phyloP scores from a whole-genome alignment of 2,113 vertebrate species.

The Spea bombifrons region DNA sequence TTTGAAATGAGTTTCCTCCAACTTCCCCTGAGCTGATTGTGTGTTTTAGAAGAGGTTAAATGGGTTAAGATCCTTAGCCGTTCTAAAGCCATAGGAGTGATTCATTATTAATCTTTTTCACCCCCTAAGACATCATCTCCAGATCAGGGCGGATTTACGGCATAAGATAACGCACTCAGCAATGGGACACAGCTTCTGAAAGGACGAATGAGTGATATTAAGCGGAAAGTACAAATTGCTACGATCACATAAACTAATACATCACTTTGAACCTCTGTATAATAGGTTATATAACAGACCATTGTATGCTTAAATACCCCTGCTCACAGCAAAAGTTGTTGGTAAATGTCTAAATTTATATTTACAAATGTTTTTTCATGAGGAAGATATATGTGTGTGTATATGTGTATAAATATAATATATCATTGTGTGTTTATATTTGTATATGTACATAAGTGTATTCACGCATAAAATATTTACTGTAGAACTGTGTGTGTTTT shows the following conservation, averaged over 20 bases:
- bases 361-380: too few species aligned
- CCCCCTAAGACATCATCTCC: slow-evolving; percentile 84
- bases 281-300: too few species aligned
- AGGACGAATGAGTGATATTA: slow-evolving; percentile 61
- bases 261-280: too few species aligned
- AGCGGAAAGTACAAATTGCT: slow-evolving; percentile 29
- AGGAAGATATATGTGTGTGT: too few species aligned
- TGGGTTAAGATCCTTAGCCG: slow-evolving; percentile 90
- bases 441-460: too few species aligned
- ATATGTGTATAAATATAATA: too few species aligned
- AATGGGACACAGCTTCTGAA: slow-evolving; percentile 60
- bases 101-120: slow-evolving; percentile 92
- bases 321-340: too few species aligned
- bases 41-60: slow-evolving; percentile 80
- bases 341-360: too few species aligned
- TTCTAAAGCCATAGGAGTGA: slow-evolving; percentile 82
- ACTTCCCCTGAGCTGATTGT: slow-evolving; percentile 68
- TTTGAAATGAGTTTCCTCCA: slow-evolving; percentile 72
- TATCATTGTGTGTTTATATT: too few species aligned
- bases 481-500: too few species aligned
- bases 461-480: too few species aligned
- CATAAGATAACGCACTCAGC: slow-evolving; percentile 69
- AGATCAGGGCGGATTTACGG: slow-evolving; percentile 86
- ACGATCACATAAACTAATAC: background rate
- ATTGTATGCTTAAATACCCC: too few species aligned